Conservation (phyloP, 1,140 invertebrate genomes). For the Aleiodes sp. region DNA sequence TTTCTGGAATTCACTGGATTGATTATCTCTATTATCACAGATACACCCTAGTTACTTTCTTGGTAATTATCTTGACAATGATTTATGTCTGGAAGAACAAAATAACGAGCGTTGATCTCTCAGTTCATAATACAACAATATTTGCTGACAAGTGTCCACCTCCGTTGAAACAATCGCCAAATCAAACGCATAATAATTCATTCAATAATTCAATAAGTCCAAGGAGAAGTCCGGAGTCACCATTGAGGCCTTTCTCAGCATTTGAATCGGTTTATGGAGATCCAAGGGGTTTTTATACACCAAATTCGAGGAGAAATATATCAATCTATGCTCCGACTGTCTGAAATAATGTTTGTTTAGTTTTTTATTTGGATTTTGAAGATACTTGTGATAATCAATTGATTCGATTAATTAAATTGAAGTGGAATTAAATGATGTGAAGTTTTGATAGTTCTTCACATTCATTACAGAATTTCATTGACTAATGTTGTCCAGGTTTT, state of each 20-base stretch:
- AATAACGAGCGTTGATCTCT: conserved; percentile 52
- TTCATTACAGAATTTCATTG: too few species aligned
- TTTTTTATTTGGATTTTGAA: conserved; percentile 31
- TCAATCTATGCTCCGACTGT: conserved; percentile 41
- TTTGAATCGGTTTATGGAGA: conserved; percentile 59
- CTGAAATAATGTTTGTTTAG: conserved; percentile 16
- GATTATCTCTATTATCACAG: conserved; percentile 58
- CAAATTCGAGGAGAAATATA: conserved; percentile 53
- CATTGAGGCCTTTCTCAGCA: conserved; percentile 57
- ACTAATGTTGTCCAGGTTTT: too few species aligned
- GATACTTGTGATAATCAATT: conserved; percentile 7
- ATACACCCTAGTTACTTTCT: conserved; percentile 54
- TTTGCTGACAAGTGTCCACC: conserved; percentile 62
- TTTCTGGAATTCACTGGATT: conserved; percentile 57
- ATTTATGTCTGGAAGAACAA: conserved; percentile 61
- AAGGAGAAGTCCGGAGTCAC: conserved; percentile 40
- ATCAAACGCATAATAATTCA: conserved; percentile 27
- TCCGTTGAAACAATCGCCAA: conserved; percentile 50
- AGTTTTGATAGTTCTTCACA: too few species aligned
- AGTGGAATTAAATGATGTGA: not conserved
- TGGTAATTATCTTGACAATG: conserved; percentile 51
- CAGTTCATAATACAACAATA: conserved; percentile 54
- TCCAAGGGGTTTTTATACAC: conserved; percentile 56
- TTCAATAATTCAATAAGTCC: conserved; percentile 46
- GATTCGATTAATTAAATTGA: not conserved